Percentiles rank a stretch among this genome's conserved stretches.
phyloP scores from a whole-genome alignment of 2,888 invertebrate species.

The Drosophila paramelanica region DNA sequence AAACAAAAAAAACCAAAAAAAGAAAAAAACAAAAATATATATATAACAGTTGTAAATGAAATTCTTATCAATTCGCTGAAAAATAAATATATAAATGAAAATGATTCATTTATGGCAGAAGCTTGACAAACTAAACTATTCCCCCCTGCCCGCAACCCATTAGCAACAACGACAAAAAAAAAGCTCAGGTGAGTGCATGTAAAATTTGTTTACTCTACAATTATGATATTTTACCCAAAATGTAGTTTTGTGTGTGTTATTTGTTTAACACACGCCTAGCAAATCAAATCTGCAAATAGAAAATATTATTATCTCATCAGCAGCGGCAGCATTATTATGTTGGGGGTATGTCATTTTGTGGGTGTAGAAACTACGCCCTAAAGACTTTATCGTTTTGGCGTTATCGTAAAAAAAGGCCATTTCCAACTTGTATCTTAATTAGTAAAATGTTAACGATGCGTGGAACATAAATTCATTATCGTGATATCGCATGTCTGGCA shows the following conservation, averaged over 20 bases:
- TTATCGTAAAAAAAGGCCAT: constrained; percentile 50
- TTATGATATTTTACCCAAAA: constrained; percentile 58
- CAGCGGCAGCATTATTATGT: constrained; percentile 27
- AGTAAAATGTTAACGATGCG: constrained; percentile 45
- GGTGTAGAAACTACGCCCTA: constrained; percentile 43
- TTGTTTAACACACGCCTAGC: constrained; percentile 63
- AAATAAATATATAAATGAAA: constrained; percentile 24
- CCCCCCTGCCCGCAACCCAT: constrained; percentile 1
- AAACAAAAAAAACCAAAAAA: constrained; percentile 7
- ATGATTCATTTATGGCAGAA: constrained; percentile 53
- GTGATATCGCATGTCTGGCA: constrained; percentile 52
- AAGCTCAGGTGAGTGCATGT: constrained; percentile 19
- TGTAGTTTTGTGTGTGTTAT: constrained; percentile 7
- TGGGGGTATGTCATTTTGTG: constrained; percentile 17
- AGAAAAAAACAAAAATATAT: not conserved
- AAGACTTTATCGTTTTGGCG: constrained; percentile 12
- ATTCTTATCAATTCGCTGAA: constrained; percentile 39
- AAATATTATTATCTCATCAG: constrained; percentile 74
- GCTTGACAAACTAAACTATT: constrained; percentile 2
- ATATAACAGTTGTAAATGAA: constrained; percentile 30
- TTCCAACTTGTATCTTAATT: constrained; percentile 65
- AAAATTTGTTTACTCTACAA: constrained; percentile 38
- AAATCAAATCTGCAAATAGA: constrained; percentile 75
- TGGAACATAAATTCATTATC: constrained; percentile 49
- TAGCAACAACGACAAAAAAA: constrained; percentile 25